These are phyloP conservation scores for Pseudomugil gertrudae DNA, from an alignment of 2,797 vertebrate species.

Conservation along the genomic window DNA sequence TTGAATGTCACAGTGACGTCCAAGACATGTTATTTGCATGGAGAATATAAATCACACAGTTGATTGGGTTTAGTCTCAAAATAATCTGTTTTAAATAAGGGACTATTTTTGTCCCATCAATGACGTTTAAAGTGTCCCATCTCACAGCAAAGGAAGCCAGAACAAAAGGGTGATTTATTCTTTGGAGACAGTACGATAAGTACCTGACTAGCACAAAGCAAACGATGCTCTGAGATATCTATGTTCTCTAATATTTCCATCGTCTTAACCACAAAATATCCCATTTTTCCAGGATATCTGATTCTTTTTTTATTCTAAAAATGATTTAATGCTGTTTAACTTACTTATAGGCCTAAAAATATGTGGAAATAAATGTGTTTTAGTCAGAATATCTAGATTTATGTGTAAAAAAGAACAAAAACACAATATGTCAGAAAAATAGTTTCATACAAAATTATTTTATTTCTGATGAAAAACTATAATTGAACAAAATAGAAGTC, in stretches of 20 bases:
- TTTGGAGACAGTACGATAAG: constrained; percentile 16
- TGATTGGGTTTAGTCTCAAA: background rate
- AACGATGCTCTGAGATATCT: constrained; percentile 41
- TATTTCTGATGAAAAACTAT: constrained; percentile 66
- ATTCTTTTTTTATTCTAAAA: background rate
- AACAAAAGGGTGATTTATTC: constrained; percentile 66
- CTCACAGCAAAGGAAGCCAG: constrained; percentile 62
- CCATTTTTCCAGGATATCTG: background rate
- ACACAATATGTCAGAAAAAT: background rate
- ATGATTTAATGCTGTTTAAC: background rate
- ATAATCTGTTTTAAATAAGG: constrained; percentile 16
- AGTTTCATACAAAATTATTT: constrained; percentile 64
- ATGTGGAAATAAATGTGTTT: background rate
- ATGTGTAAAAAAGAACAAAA: background rate
- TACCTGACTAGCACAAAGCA: constrained; percentile 37
- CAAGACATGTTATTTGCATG: background rate
- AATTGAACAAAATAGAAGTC: constrained; percentile 65
- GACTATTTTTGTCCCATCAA: constrained; percentile 8
- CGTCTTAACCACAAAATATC: constrained; percentile 2
- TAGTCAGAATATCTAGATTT: background rate
- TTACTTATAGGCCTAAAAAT: background rate
- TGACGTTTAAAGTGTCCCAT: constrained; percentile 74
- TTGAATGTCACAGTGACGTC: too few species aligned
- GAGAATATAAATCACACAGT: background rate
- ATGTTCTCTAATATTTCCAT: constrained; percentile 11